Percentiles rank a stretch among this genome's conserved stretches.
phyloP scores from a whole-genome alignment of 1,140 invertebrate species.

The Leptinotarsa defecta region DNA sequence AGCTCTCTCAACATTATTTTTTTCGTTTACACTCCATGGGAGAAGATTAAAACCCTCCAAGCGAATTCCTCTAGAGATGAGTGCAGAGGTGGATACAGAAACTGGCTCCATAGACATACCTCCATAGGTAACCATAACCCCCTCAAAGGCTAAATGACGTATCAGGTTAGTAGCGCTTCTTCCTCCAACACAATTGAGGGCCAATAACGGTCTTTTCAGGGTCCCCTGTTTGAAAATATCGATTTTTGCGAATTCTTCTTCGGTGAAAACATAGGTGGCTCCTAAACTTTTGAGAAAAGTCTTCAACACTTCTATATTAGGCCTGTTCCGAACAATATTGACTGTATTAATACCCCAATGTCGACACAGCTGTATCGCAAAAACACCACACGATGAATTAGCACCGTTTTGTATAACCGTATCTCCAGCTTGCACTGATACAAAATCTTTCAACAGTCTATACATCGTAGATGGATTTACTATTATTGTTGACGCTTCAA shows the following conservation, averaged over 20 bases:
- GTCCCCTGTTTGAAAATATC: slow-evolving; percentile 71
- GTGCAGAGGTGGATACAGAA: slow-evolving; percentile 75
- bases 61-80: slow-evolving; percentile 92
- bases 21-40: slow-evolving; percentile 81
- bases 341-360: slow-evolving; percentile 78
- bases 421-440: slow-evolving; percentile 76
- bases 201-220: slow-evolving; percentile 76
- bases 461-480: slow-evolving; percentile 98
- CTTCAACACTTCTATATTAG: slow-evolving; percentile 75
- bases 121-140: slow-evolving; percentile 93
- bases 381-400: slow-evolving; percentile 94
- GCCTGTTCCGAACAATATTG: slow-evolving; percentile 85
- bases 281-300: slow-evolving; percentile 68
- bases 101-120: slow-evolving; percentile 95
- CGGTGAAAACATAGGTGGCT: slow-evolving; percentile 85
- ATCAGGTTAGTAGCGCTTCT: slow-evolving; percentile 83
- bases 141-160: slow-evolving; percentile 72
- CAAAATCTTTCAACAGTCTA: slow-evolving; percentile 93
- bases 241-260: slow-evolving; percentile 80
- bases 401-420: slow-evolving; percentile 94
- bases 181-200: slow-evolving; percentile 94
- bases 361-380: slow-evolving; percentile 88
- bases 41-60: slow-evolving; percentile 73
- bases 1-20: slow-evolving; percentile 74
- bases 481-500: slow-evolving; percentile 83